phyloP scores from a whole-genome alignment of 2,888 invertebrate species.

The Cryptus viduatorius region DNA sequence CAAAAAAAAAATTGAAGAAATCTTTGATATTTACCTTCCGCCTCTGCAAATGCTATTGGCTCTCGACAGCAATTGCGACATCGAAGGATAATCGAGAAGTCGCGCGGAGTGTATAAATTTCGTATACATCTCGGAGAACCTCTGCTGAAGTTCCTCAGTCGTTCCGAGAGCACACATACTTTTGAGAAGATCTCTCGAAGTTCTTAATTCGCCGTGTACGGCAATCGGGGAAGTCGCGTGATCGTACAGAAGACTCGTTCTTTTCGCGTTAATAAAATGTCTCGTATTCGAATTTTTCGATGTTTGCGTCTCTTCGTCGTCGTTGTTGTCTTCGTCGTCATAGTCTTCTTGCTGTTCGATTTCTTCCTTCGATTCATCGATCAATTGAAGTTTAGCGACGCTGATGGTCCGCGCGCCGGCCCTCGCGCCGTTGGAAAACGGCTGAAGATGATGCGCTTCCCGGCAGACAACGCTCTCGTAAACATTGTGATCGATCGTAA shows the following conservation, averaged over 20 bases:
- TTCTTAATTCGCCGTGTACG: slow-evolving; percentile 90
- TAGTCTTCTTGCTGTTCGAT: slow-evolving; percentile 83
- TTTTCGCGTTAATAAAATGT: slow-evolving; percentile 81
- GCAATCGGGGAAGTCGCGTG: slow-evolving; percentile 88
- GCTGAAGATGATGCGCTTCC: slow-evolving; percentile 91
- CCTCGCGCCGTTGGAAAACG: slow-evolving; percentile 90
- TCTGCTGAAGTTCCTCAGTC: slow-evolving; percentile 87
- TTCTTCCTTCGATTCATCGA: slow-evolving; percentile 86
- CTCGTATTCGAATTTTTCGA: neutral
- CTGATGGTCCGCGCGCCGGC: slow-evolving; percentile 91
- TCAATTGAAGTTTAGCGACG: slow-evolving; percentile 87
- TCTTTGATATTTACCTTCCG: slow-evolving; percentile 88
- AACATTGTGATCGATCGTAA: slow-evolving; percentile 91
- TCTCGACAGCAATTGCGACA: slow-evolving; percentile 88
- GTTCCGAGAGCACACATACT: slow-evolving; percentile 88
- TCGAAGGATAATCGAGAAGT: slow-evolving; percentile 89
- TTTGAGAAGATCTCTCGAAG: slow-evolving; percentile 90
- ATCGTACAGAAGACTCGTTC: slow-evolving; percentile 90
- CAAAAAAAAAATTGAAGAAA: neutral
- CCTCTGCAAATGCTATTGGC: slow-evolving; percentile 89
- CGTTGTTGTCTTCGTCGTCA: slow-evolving; percentile 58
- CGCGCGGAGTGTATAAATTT: slow-evolving; percentile 89
- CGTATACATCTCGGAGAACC: slow-evolving; percentile 88
- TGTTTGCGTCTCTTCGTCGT: slow-evolving; percentile 57
- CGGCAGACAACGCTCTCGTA: slow-evolving; percentile 90